Percentiles rank a stretch among this genome's conserved stretches.
Conservation (phyloP, 2,113 vertebrate species). For the Delphinapterus leucas region DNA sequence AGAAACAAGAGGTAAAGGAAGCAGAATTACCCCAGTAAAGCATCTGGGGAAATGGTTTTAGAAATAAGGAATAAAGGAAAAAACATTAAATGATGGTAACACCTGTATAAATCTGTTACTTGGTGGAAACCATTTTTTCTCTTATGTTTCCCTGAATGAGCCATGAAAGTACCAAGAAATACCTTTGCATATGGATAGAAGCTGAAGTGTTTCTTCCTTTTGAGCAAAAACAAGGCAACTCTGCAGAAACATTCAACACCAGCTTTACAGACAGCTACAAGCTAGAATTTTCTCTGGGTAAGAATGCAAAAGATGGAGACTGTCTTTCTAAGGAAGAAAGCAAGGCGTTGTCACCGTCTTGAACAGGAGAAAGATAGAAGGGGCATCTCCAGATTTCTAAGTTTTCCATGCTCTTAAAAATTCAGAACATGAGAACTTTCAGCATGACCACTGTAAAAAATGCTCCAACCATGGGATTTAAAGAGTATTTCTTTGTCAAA, state of each 20-base stretch:
- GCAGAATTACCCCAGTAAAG: slow-evolving; percentile 43
- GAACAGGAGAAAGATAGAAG: not conserved
- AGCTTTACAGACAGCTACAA: slow-evolving; percentile 5
- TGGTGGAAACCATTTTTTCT: slow-evolving; percentile 68
- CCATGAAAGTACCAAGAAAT: not conserved
- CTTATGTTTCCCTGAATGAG: not conserved
- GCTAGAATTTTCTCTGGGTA: not conserved
- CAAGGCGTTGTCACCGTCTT: not conserved
- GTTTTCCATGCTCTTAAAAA: not conserved
- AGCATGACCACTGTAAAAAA: not conserved
- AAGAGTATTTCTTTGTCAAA: not conserved
- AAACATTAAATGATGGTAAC: slow-evolving; percentile 31
- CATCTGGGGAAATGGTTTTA: slow-evolving; percentile 59
- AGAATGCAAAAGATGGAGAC: not conserved
- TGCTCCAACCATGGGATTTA: not conserved
- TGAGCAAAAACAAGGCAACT: not conserved
- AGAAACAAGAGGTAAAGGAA: slow-evolving; percentile 8
- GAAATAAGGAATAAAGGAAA: slow-evolving; percentile 62
- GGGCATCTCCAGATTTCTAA: not conserved
- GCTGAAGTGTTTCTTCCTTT: not conserved
- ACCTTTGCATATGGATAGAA: not conserved
- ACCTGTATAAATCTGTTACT: slow-evolving; percentile 57
- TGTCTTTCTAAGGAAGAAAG: not conserved
- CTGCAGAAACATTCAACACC: not conserved
- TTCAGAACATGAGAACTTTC: not conserved